A percentile compares a stretch with the other conserved stretches of the same genome.
phyloP scores from a whole-genome alignment of 2,797 vertebrate species.

The Danio kyathit region DNA sequence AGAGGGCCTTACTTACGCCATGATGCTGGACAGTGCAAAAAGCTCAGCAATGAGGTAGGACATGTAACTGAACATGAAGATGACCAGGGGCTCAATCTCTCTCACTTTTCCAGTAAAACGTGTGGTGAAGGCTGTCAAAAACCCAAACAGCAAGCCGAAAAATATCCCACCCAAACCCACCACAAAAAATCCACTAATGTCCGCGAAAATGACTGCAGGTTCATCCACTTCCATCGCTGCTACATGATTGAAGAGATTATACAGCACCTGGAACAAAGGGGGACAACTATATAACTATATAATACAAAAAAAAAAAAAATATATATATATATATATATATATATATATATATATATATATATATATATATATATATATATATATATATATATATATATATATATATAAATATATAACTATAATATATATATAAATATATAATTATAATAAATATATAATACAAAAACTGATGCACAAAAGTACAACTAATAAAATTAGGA shows the following conservation, averaged over 20 bases:
- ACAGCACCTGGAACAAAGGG: conserved; percentile 84
- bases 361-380: too few species aligned
- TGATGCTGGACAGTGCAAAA: conserved; percentile 94
- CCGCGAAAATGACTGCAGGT: conserved; percentile 89
- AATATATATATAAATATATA: too few species aligned
- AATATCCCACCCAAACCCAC: conserved; percentile 91
- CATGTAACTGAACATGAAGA: conserved; percentile 98
- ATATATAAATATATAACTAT: too few species aligned
- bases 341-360: too few species aligned
- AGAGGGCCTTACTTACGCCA: conserved; percentile 91
- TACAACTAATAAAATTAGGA: not conserved
- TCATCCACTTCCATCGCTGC: conserved; percentile 90
- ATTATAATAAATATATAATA: too few species aligned
- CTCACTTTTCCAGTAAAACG: conserved; percentile 93
- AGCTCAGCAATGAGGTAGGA: conserved; percentile 96
- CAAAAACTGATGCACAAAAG: conserved; percentile 6
- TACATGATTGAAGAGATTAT: conserved; percentile 96
- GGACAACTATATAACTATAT: not conserved
- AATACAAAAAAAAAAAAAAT: too few species aligned
- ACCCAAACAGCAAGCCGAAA: conserved; percentile 92
- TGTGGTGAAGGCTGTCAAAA: conserved; percentile 94
- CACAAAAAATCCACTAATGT: conserved; percentile 90
- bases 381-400: too few species aligned
- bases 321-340: too few species aligned
- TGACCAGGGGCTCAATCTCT: conserved; percentile 96